Conservation (phyloP, 2,113 vertebrate species). For the Semnornis frantzii region DNA sequence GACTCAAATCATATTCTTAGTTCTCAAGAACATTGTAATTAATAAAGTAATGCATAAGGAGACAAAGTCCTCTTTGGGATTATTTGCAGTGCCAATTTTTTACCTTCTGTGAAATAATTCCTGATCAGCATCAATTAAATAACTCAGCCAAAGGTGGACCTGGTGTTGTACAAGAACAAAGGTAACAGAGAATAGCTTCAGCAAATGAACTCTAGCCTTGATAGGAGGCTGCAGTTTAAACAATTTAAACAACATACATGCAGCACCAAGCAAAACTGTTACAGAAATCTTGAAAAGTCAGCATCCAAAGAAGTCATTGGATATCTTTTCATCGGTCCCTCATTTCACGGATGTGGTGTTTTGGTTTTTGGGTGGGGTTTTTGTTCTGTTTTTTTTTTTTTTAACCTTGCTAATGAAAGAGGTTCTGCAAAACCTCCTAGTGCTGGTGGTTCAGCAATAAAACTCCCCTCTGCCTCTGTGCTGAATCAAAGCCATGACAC, state of each 20-base stretch:
- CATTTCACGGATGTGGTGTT: not conserved
- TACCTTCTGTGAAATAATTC: not conserved
- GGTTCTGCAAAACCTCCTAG: not conserved
- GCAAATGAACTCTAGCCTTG: not conserved
- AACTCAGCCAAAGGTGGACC: not conserved
- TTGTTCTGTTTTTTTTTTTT: too few relatives aligned
- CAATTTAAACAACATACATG: not conserved
- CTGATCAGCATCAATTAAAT: not conserved
- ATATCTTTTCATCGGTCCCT: not conserved
- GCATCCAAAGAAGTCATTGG: not conserved
- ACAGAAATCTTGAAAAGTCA: not conserved
- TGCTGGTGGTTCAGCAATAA: not conserved
- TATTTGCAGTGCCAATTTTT: not conserved
- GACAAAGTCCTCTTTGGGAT: not conserved
- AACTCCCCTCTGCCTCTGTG: not conserved
- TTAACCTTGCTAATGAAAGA: too few relatives aligned
- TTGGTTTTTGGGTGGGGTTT: too few relatives aligned
- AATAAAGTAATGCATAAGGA: not conserved
- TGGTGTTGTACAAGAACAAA: not conserved
- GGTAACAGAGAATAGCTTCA: not conserved
- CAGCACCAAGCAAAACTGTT: not conserved
- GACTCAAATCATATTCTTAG: not conserved
- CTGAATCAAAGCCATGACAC: not conserved
- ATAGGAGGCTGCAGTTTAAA: not conserved
- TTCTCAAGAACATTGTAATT: not conserved